Evolutionary conservation across 2,797 vertebrate species (phyloP), one percentile per base, ranked within the genome.

Genomic region (Cottoperca gobio): DNA sequence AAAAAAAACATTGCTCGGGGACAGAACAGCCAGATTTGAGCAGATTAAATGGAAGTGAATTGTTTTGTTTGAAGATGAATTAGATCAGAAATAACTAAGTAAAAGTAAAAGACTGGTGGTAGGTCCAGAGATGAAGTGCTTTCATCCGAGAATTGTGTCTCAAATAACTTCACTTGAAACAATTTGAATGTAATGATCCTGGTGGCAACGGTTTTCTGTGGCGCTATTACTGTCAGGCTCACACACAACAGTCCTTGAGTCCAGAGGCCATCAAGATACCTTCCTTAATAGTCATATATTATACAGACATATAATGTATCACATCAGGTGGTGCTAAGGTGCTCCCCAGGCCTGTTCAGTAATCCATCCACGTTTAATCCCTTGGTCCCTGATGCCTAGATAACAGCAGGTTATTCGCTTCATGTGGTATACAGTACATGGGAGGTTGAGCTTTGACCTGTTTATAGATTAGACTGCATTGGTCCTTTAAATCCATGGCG

Each of bases 11-110:
- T 11, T 37, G 9, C 35, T 49, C 10, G 11, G 6, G 23, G 13
- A 33, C 7, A 42, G 40, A 60, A 16, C 39, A 24, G 23, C n/a
- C 46, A 5, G 10, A 24, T 23, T 28, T 61, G 40, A 69, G 24
- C 1, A 21, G 31, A 67, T 13, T 24, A 31, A 23, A 40, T 49
- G 8, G 8, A 46, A 33, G 0, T 11, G 13, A 48, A 61, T 17
- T 31, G 26, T 37, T 39, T 76, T 28, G 23, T 71, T 76, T 70
- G 12, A 39, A 35, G 57, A 54, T 40, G 48, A 23, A 73, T 75
- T 49, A 17, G 16, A 71, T 79, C 28, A 60, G 13, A 54, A 55
- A 37, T 4, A 43, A 33, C 5, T 37, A 9, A 62, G 13, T 76
- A 37, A 72, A 14, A 46, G 16, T 58, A 19, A 35, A 50, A 60